A percentile compares a stretch with the other conserved stretches of the same genome.
These are phyloP conservation scores for Camelus bactrianus DNA, from an alignment of 2,113 vertebrate species.

Conservation along the genomic window DNA sequence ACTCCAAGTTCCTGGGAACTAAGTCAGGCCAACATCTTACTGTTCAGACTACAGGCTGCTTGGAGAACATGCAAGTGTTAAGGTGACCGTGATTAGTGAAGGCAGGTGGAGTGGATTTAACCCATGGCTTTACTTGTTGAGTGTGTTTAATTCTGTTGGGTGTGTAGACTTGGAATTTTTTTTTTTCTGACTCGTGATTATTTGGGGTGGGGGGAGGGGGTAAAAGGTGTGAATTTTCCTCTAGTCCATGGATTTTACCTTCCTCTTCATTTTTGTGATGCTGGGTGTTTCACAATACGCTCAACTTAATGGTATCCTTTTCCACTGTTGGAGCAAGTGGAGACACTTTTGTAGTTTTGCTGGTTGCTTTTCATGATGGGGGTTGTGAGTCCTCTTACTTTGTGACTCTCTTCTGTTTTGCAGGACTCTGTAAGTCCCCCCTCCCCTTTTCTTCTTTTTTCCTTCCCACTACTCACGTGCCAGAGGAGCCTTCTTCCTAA, in stretches of 20 bases:
- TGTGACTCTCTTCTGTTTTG: neutral
- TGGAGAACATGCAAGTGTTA: too few relatives aligned
- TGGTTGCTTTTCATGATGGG: neutral
- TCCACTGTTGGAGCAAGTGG: neutral
- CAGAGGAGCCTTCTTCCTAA: neutral
- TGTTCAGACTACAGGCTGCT: too few relatives aligned
- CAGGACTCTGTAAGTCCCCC: neutral
- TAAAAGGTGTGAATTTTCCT: neutral
- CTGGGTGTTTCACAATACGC: neutral
- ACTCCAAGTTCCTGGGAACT: too few relatives aligned
- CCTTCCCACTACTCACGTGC: neutral
- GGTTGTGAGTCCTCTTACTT: neutral
- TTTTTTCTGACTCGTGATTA: neutral
- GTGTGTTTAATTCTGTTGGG: neutral
- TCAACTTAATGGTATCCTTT: neutral
- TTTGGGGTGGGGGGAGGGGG: fast-evolving
- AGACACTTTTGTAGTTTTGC: neutral
- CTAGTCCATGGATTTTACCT: neutral
- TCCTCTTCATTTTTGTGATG: neutral
- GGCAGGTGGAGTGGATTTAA: too few relatives aligned
- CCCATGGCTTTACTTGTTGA: too few relatives aligned
- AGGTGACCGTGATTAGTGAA: too few relatives aligned
- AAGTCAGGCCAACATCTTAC: too few relatives aligned
- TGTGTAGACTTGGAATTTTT: neutral
- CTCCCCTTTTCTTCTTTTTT: neutral